Base-by-base conservation (phyloP, 2,888 invertebrate genomes). In the Yponomeuta evonymella region DNA sequence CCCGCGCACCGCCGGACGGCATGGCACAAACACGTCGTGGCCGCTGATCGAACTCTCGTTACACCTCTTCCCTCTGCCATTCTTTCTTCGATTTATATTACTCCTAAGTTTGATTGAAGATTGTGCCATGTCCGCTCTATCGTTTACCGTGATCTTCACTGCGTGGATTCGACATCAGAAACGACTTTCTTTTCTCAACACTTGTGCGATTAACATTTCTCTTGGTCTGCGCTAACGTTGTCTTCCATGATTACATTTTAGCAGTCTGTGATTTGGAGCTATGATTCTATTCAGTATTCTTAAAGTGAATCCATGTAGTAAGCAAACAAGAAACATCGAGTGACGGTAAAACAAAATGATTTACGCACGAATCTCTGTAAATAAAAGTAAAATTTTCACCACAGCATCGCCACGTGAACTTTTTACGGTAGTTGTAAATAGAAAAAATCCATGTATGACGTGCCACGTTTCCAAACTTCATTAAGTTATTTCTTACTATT, bases 391-490 rank as follows among this genome's bases (percentile, higher is more conserved):
- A 58, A 58, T 58, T 12, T 58, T 58, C 51, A 58, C 51, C 51
- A 58, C 51, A 3, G 51, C 51, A 12, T 51, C 51, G 51, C 51
- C 51, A 15, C 51, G 51, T 58, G 51, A 58, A 15, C 51, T 15
- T 58, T 58, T 58, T 58, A 15, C n/a, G n/a, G 48, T 75, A 73
- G 71, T 79, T 87, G 87, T 87, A 87, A 81, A 87, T 87, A 88
- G 48, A 80, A 81, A 78, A 78, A 79, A 78, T 79, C 73, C 73
- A 77, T 78, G 74, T 76, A 77, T 72, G 74, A 85, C 81, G 86
- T 89, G 87, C 89, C 90, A 89, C 87, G 82, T 83, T 77, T 79
- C 80, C 83, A 87, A 58, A 88, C 87, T 87, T 89, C 90, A 90
- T 90, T 91, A 90, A 91, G 91, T 91, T 91, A 91, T 91, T 43